Evolutionary conservation across 2,888 invertebrate genomes (phyloP), one percentile per base, ranked within the genome.

Genomic region (Erebia epiphron): DNA sequence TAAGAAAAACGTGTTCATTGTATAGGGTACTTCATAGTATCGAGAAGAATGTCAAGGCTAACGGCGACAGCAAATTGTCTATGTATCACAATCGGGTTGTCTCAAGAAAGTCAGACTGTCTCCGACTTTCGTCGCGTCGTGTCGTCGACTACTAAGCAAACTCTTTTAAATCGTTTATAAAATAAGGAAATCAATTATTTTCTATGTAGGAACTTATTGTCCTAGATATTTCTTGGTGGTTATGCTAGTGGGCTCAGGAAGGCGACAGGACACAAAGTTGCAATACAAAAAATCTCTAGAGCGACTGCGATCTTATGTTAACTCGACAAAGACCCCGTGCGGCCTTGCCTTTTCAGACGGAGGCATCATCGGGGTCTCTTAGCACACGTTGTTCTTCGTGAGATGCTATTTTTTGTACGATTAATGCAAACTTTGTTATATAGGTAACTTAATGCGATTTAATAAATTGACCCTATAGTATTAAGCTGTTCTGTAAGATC

Each of bases 281-380:
- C 14, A 57, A 26, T 18, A 58, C 41, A 58, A 41, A 41, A 60
- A 41, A 10, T 60, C 58, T 8, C 16, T 35, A 9, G 35, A 11
- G 41, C 16, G 41, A 11, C 14, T 58, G 35, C 26, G 26, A 58
- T 58, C 57, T 35, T 60, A 57, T 14, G 14, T 9, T 84, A 83
- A 83, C 81, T 83, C 77, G 82, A 89, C 86, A 88, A 87, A 86
- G 82, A 84, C 80, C 79, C 80, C 79, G 72, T 74, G 68, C 70
- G 80, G 78, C 85, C 83, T 85, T 80, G 83, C 46, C 46, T 11
- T 70, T 73, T 77, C 62, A 68, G 46, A 76, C 79, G 77, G 83
- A 80, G 82, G 83, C 80, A 83, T 82, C 80, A 80, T 83, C 86
- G 84, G 83, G 86, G 86, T 83, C 86, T 84, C 80, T 74, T 78